A percentile compares a stretch with the other conserved stretches of the same genome.
Evolutionary conservation across 2,797 vertebrate genomes (phyloP).

Genomic region (Diceros bicornis): DNA sequence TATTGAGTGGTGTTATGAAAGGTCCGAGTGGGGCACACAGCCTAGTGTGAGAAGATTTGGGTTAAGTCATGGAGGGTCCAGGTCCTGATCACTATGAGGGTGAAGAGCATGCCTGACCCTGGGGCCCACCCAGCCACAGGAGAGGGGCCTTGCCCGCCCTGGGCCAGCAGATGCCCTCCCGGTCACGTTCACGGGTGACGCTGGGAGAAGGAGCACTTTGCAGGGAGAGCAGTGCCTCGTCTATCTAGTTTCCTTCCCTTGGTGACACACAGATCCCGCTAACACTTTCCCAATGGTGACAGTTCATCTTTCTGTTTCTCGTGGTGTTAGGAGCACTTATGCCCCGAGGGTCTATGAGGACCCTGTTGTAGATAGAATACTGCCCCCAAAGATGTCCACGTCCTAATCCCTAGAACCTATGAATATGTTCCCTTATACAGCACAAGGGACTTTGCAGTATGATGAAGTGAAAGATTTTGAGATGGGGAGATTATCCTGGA

Average conservation of each 20-base stretch:
- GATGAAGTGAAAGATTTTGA: not conserved
- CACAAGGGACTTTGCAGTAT: not conserved
- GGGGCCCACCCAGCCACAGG: not conserved
- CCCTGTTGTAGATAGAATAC: not conserved
- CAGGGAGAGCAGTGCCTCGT: not conserved
- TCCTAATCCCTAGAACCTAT: not conserved
- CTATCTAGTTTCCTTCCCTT: not conserved
- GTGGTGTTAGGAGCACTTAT: not conserved
- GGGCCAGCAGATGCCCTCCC: not conserved
- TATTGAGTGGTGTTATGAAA: not conserved
- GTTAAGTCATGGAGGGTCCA: not conserved
- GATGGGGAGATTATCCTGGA: not conserved
- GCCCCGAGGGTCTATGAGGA: not conserved
- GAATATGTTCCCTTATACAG: not conserved
- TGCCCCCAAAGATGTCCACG: not conserved
- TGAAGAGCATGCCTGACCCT: not conserved
- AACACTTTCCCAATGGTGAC: not conserved
- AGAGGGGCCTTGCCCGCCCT: not conserved
- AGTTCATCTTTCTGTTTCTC: not conserved
- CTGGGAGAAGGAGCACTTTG: not conserved
- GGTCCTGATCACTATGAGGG: not conserved
- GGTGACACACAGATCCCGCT: no score
- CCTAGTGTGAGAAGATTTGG: no score
- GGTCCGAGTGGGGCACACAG: no score
- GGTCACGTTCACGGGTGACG: accelerated